Percentiles rank a stretch among this genome's conserved stretches.
Evolutionary conservation across 2,797 vertebrate species (phyloP).

Genomic region (Novumbra hubbsi): DNA sequence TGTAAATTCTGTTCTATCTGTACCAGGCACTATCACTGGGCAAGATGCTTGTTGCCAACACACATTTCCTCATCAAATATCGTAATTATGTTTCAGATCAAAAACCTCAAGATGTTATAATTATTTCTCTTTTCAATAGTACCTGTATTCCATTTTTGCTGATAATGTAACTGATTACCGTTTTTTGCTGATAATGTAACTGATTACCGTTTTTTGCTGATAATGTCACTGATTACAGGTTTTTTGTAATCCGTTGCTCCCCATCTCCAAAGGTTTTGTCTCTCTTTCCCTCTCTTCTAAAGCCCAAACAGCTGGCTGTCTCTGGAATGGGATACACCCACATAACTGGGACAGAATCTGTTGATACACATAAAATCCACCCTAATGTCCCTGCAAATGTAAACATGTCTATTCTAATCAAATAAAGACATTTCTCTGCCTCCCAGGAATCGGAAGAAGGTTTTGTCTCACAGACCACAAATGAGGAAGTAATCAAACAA

Average conservation of each 20-base stretch:
- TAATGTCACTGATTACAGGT: too few species aligned
- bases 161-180: too few species aligned
- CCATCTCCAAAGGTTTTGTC: slow-evolving; percentile 8
- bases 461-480: slow-evolving; percentile 34
- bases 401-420: slow-evolving; percentile 32
- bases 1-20: too few species aligned
- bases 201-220: too few species aligned
- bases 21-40: too few species aligned
- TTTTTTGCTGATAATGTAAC: too few species aligned
- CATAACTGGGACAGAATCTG: slow-evolving; percentile 43
- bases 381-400: neutral
- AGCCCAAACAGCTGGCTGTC: slow-evolving; percentile 26
- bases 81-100: neutral
- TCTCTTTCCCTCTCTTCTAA: neutral
- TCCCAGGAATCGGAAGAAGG: slow-evolving; percentile 6
- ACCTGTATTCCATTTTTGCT: neutral
- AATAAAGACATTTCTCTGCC: slow-evolving; percentile 20
- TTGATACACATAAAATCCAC: slow-evolving; percentile 4
- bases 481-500: slow-evolving; percentile 36
- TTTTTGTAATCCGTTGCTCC: slow-evolving; percentile 14
- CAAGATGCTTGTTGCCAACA: too few species aligned
- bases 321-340: slow-evolving; percentile 38
- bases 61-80: too few species aligned
- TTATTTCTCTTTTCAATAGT: neutral
- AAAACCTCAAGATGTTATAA: too few species aligned